Base-by-base conservation (phyloP, 2,113 vertebrate species). In the Syngnathus scovelli region DNA sequence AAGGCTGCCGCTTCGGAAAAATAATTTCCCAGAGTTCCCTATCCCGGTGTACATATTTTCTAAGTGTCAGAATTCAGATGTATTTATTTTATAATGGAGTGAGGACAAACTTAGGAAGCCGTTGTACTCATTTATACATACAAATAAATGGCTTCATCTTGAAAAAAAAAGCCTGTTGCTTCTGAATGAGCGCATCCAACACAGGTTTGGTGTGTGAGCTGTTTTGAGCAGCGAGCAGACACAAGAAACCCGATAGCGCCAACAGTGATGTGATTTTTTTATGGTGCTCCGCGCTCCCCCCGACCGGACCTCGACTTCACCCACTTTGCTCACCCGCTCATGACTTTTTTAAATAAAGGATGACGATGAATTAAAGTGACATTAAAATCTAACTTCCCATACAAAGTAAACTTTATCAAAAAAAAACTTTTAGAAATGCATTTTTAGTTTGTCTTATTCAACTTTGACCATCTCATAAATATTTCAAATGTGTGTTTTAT, bases 21-120 rank as follows among this genome's bases (percentile, higher is more conserved):
- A 75, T 90, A 55, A 84, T 64, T 21, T 21, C 10, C 55, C 1
- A 12, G 0, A 23, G 7, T 0, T 0, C 48, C 37, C 18, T 66
- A 15, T 33, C 27, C 36, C 9, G 6, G 27, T 89, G 81, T 85
- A 88, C 68, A 92, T 90, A 87, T 87, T 89, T 87, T 86, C 71
- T 89, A 88, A 77, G 9, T 36, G 82, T 60, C 54, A 33, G 5
- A 58, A 36, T 58, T 33, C 15, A 71, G 66, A 74, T 78, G 70
- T 86, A 89, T 86, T 84, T 90, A 86, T 92, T 91, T 91, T 90
- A 64, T 88, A 87, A 88, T 78, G 49, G 70, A 78, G 73, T 65
- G 62, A 62, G 61, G 55, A 62, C 15, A 52, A 48, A 65, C 63
- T 39, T 41, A 67, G 61, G 10, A 41, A 51, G 41, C 58, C 72